phyloP scores from a whole-genome alignment of 2,797 vertebrate genomes.

The Tinamus major region DNA sequence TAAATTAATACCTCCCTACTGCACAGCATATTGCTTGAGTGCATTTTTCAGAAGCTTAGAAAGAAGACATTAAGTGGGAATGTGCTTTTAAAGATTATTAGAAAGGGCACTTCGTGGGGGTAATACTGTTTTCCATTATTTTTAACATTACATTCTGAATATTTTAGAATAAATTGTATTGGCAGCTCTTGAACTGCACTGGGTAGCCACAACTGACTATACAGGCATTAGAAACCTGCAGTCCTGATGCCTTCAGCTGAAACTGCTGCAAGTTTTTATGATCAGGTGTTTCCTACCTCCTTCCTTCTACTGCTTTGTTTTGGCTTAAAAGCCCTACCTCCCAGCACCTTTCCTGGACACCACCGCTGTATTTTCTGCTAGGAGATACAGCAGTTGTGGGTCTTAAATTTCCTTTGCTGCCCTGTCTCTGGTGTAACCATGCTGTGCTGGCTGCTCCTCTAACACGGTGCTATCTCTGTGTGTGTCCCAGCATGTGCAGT shows the following conservation, averaged over 20 bases:
- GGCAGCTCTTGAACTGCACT: not conserved
- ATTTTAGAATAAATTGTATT: conserved; percentile 2
- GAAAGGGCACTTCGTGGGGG: conserved; percentile 8
- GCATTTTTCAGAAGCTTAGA: conserved; percentile 9
- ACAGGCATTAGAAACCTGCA: not conserved
- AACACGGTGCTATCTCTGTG: rapidly evolving
- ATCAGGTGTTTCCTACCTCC: not conserved
- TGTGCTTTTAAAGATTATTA: conserved; percentile 39
- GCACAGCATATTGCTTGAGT: conserved; percentile 5
- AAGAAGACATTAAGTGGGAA: not conserved
- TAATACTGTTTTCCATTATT: conserved; percentile 37
- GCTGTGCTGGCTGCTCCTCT: not conserved
- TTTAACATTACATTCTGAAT: conserved; percentile 18
- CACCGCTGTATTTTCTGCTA: not conserved
- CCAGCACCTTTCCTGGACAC: not conserved
- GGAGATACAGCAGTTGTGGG: not conserved
- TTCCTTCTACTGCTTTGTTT: not conserved
- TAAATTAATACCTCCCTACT: conserved; percentile 59
- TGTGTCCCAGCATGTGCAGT: not conserved
- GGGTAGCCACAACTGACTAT: not conserved
- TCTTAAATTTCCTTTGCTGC: not conserved
- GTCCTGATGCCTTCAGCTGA: not conserved
- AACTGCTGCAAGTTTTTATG: not conserved
- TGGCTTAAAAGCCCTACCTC: not conserved
- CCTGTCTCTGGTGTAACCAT: not conserved